Evolutionary conservation across 2,113 vertebrate genomes (phyloP).

Genomic region (Peucedramus taeniatus): DNA sequence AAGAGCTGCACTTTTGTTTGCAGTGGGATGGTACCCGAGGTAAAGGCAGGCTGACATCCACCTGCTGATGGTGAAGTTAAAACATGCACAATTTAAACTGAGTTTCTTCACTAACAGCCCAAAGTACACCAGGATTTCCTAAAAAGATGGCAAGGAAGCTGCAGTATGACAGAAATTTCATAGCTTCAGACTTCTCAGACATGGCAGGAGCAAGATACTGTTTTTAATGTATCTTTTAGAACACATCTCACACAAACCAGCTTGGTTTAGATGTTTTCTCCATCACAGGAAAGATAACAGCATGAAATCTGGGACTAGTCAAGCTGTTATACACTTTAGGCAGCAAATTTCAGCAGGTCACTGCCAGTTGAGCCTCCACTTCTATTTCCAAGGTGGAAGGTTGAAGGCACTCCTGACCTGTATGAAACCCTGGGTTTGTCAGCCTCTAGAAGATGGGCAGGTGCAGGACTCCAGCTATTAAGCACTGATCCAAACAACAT

Average conservation of each 20-base stretch:
- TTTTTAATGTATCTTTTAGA: neutral
- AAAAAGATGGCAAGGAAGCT: neutral
- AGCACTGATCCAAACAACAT: neutral
- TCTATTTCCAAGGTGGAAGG: neutral
- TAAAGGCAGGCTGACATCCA: neutral
- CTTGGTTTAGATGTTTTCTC: neutral
- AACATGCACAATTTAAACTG: neutral
- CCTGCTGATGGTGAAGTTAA: neutral
- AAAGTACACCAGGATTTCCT: rapidly evolving
- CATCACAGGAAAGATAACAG: neutral
- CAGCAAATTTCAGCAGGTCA: neutral
- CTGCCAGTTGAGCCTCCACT: neutral
- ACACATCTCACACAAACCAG: neutral
- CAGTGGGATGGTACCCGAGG: neutral
- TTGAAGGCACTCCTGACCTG: rapidly evolving
- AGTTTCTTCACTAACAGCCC: neutral
- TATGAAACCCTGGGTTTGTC: neutral
- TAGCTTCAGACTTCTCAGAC: neutral
- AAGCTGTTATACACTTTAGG: neutral
- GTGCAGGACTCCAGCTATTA: neutral
- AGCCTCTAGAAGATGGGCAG: neutral
- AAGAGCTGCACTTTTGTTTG: neutral
- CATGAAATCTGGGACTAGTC: neutral
- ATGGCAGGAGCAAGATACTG: neutral
- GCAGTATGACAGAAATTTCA: neutral